Conservation (phyloP, 2,888 invertebrate species). For the Cheilosia vernalis region DNA sequence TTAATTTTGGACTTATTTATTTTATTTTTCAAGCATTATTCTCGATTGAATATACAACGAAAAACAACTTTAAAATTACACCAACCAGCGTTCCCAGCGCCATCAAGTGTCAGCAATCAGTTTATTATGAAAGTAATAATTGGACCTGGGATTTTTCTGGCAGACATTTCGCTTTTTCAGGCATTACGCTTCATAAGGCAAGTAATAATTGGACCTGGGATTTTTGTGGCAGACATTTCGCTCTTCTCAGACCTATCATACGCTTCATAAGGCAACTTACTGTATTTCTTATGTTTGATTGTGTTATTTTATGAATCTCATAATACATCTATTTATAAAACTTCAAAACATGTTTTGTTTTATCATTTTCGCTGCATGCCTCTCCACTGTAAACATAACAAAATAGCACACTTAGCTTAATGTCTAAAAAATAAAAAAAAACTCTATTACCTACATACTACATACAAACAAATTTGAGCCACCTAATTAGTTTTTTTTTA, state of each 20-base stretch:
- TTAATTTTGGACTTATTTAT: too few relatives aligned
- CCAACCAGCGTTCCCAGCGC: too few relatives aligned
- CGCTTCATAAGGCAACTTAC: conserved; percentile 13
- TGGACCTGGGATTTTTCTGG: background rate
- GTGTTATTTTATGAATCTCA: conserved; percentile 50
- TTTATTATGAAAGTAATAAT: background rate
- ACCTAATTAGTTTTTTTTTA: conserved; percentile 20
- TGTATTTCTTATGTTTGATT: background rate
- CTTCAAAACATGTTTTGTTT: background rate
- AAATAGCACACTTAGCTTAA: conserved; percentile 18
- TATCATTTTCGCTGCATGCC: conserved; percentile 14
- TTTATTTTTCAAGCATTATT: too few relatives aligned
- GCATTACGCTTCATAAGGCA: conserved; percentile 6
- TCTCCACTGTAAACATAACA: background rate
- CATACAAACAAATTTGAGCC: conserved; percentile 28
- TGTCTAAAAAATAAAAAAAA: background rate
- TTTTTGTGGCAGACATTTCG: background rate
- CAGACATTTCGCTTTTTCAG: background rate
- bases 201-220: background rate
- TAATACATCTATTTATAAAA: conserved; percentile 14
- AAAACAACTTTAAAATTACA: too few relatives aligned
- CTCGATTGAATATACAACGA: too few relatives aligned
- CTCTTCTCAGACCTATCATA: background rate
- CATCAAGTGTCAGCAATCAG: too few relatives aligned
- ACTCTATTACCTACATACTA: conserved; percentile 5